A percentile compares a stretch with the other conserved stretches of the same genome.
Conservation (phyloP, 2,888 invertebrate species). For the Metacarcinus magister region DNA sequence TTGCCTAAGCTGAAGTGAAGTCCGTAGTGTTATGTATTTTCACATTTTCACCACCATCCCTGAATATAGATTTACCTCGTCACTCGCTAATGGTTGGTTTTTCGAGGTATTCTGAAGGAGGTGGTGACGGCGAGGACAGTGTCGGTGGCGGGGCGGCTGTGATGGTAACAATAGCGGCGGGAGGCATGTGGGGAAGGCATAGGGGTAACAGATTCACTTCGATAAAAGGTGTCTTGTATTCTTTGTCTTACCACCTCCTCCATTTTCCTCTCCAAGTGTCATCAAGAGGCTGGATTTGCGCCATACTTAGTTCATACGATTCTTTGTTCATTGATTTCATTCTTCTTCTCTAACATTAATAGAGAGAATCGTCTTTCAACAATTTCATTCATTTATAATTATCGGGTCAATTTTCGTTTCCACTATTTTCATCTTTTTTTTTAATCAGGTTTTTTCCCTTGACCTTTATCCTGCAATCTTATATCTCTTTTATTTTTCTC, state of each 20-base stretch:
- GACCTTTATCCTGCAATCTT: neutral
- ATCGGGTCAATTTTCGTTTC: neutral
- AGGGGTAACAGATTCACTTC: neutral
- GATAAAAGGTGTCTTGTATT: constrained; percentile 7
- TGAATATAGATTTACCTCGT: constrained; percentile 34
- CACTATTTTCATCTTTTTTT: neutral
- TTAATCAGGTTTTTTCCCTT: neutral
- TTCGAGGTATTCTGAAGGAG: neutral
- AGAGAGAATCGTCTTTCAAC: too few relatives aligned
- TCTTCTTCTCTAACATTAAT: neutral
- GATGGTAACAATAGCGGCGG: neutral
- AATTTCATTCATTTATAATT: neutral
- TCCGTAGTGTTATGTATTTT: neutral
- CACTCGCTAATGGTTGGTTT: constrained; percentile 7
- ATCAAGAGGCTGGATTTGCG: neutral
- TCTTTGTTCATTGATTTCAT: neutral
- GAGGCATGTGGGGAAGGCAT: neutral
- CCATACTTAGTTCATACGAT: neutral
- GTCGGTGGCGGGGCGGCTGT: neutral
- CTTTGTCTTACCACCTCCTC: neutral
- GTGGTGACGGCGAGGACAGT: neutral
- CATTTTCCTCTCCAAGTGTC: neutral
- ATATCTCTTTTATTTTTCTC: neutral
- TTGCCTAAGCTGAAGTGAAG: neutral
- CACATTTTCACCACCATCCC: neutral